These are phyloP conservation scores for Zaprionus bogoriensis DNA, from an alignment of 2,888 invertebrate species.

Conservation along the genomic window DNA sequence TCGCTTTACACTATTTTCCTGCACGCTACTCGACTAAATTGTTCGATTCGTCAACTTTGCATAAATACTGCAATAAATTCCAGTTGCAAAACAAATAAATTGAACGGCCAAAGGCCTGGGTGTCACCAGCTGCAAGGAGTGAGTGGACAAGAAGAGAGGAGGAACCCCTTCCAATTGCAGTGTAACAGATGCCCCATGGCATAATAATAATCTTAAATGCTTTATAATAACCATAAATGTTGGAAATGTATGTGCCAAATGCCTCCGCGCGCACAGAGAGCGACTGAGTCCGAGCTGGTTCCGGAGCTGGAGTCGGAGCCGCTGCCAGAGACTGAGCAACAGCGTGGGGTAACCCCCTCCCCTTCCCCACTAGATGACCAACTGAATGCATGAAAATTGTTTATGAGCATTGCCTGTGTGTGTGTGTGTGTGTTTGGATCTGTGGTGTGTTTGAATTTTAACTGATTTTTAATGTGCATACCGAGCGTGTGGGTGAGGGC, in stretches of 20 bases:
- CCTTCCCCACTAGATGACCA: slow-evolving; percentile 28
- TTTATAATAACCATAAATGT: slow-evolving; percentile 79
- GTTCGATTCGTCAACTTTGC: background rate
- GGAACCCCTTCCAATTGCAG: slow-evolving; percentile 31
- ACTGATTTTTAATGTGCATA: slow-evolving; percentile 71
- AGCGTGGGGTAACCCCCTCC: slow-evolving; percentile 25
- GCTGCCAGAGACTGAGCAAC: slow-evolving; percentile 25
- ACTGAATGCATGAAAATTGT: slow-evolving; percentile 67
- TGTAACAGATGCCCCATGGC: slow-evolving; percentile 66
- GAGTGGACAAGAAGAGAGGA: slow-evolving; percentile 13
- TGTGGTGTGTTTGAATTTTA: slow-evolving; percentile 65
- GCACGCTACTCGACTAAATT: background rate
- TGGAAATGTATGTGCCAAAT: slow-evolving; percentile 74
- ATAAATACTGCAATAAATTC: background rate
- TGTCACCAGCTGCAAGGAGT: slow-evolving; percentile 16
- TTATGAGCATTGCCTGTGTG: slow-evolving; percentile 50
- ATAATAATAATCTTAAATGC: slow-evolving; percentile 77
- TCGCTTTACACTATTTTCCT: background rate
- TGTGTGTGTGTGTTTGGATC: slow-evolving; percentile 38
- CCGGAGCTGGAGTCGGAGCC: slow-evolving; percentile 6
- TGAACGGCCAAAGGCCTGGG: background rate
- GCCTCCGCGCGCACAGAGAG: slow-evolving; percentile 36
- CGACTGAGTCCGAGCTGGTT: slow-evolving; percentile 10
- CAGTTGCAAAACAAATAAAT: background rate
- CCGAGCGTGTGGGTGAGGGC: slow-evolving; percentile 11